phyloP scores from a whole-genome alignment of 2,113 vertebrate genomes.

The Centropristis striata region DNA sequence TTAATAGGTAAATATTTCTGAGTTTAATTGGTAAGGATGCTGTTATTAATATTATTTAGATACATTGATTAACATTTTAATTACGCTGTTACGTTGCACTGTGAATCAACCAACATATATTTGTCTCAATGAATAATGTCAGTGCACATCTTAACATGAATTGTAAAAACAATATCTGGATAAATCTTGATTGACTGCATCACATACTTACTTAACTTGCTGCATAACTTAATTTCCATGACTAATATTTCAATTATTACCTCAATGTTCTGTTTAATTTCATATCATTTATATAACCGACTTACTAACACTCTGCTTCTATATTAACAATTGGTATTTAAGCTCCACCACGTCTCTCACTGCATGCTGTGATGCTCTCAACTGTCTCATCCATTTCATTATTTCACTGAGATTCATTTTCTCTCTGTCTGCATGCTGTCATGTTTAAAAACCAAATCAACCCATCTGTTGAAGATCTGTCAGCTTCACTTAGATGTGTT shows the following conservation, averaged over 20 bases:
- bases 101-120: slow-evolving; percentile 5
- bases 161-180: slow-evolving; percentile 67
- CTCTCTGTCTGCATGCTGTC: slow-evolving; percentile 60
- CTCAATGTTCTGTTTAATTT: background rate
- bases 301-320: slow-evolving; percentile 5
- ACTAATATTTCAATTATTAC: slow-evolving; percentile 35
- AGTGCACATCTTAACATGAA: background rate
- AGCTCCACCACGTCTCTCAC: slow-evolving; percentile 5
- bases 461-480: slow-evolving; percentile 76
- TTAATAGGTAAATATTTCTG: background rate
- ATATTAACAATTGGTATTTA: slow-evolving; percentile 3
- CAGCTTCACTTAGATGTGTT: slow-evolving; percentile 68
- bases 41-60: slow-evolving; percentile 8
- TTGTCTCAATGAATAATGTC: background rate
- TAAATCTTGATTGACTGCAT: slow-evolving; percentile 70
- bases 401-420: slow-evolving; percentile 41
- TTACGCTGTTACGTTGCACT: background rate
- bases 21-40: slow-evolving; percentile 1
- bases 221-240: slow-evolving; percentile 4
- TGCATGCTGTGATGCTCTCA: slow-evolving; percentile 42
- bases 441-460: slow-evolving; percentile 53
- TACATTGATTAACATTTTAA: background rate
- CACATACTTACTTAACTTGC: slow-evolving; percentile 34
- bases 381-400: slow-evolving; percentile 44
- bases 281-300: background rate